phyloP scores from a whole-genome alignment of 2,888 invertebrate species.

The Actias luna region DNA sequence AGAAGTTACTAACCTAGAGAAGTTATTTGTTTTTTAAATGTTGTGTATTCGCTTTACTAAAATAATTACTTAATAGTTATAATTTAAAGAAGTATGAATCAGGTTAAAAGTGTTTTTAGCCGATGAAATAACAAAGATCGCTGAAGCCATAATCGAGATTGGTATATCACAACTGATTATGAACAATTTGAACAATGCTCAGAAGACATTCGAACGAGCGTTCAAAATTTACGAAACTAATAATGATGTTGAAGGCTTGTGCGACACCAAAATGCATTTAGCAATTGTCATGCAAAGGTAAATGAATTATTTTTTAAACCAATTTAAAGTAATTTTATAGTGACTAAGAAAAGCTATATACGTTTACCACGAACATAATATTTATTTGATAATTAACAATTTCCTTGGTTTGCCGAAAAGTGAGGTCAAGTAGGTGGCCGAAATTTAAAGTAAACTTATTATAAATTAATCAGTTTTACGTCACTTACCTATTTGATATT shows the following conservation, averaged over 20 bases:
- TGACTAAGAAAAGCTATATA: background rate
- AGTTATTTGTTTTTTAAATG: too few relatives aligned
- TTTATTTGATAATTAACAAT: background rate
- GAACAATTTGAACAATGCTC: conserved; percentile 72
- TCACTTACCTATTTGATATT: too few relatives aligned
- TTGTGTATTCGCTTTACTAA: background rate
- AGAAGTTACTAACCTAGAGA: too few relatives aligned
- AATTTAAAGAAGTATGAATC: background rate
- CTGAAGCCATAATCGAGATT: conserved; percentile 77
- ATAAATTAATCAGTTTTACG: background rate
- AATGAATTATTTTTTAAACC: background rate
- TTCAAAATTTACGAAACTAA: conserved; percentile 59
- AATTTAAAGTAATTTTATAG: background rate
- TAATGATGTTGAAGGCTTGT: conserved; percentile 67
- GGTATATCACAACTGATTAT: conserved; percentile 76
- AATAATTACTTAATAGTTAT: background rate
- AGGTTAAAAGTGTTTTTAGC: conserved; percentile 45
- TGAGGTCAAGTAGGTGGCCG: background rate
- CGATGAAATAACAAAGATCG: conserved; percentile 62
- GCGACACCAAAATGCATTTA: conserved; percentile 77
- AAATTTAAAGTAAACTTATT: background rate
- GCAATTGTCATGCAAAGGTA: conserved; percentile 80
- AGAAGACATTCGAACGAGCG: conserved; percentile 73
- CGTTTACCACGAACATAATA: background rate
- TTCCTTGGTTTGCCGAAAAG: background rate